Percentiles rank a stretch among this genome's conserved stretches.
Evolutionary conservation across 2,113 vertebrate genomes (phyloP).

Genomic region (pig (Sus scrofa)): DNA sequence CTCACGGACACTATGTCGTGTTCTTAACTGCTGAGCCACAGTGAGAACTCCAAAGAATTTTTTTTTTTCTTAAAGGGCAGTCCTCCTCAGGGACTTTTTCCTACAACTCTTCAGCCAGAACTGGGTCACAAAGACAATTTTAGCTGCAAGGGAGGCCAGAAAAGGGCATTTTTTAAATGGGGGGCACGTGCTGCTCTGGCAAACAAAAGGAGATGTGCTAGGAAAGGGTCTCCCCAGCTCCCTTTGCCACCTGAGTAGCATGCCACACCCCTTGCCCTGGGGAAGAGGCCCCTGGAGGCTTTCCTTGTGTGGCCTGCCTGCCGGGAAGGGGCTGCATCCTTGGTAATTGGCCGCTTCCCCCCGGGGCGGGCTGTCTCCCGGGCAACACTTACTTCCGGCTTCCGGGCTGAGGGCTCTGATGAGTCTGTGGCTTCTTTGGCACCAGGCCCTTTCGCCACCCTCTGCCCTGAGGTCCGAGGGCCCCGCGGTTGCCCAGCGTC

Average conservation of each 20-base stretch:
- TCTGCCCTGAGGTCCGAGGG: accelerated
- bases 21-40: too few relatives aligned
- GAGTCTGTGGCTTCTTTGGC: background rate
- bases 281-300: background rate
- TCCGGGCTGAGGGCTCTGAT: background rate
- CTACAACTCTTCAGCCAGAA: background rate
- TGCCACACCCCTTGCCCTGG: background rate
- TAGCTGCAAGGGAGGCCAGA: background rate
- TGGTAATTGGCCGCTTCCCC: background rate
- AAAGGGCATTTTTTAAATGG: background rate
- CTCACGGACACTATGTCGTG: too few relatives aligned
- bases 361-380: background rate
- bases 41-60: too few relatives aligned
- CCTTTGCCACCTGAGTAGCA: background rate
- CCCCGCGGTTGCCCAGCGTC: accelerated
- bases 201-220: background rate
- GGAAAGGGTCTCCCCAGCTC: background rate
- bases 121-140: background rate
- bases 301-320: background rate
- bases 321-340: background rate
- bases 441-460: background rate
- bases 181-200: background rate
- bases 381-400: background rate
- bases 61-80: background rate
- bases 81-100: background rate